Conservation (phyloP, 2,888 invertebrate species). For the Tridacna gigas region DNA sequence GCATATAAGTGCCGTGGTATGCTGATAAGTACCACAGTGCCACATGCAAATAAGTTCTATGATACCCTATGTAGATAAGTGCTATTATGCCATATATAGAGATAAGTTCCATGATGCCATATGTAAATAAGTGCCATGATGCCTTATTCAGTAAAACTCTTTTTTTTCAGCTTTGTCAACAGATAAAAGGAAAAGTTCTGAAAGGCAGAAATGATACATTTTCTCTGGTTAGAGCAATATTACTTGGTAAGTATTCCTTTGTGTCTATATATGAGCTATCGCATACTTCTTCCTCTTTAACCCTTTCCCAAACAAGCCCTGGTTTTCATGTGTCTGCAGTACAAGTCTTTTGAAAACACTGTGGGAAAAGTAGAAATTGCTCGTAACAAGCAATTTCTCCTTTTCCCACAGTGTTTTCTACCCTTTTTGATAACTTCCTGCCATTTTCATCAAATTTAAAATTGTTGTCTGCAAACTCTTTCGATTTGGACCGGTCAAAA, state of each 20-base stretch:
- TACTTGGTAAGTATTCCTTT: constrained; percentile 68
- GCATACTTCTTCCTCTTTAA: background rate
- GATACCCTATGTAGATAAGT: no score
- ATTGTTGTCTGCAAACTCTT: no score
- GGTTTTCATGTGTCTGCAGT: background rate
- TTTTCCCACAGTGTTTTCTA: background rate
- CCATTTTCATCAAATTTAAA: no score
- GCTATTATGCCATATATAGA: no score
- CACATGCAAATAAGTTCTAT: no score
- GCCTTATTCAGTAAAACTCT: no score
- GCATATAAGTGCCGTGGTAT: no score
- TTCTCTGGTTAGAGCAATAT: constrained; percentile 71
- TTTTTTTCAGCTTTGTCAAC: constrained; percentile 67
- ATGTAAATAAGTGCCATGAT: no score
- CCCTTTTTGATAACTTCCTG: no score
- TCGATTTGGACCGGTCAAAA: no score
- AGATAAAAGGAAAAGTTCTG: constrained; percentile 71
- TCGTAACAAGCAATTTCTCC: background rate
- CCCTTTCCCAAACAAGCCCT: background rate
- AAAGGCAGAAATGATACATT: constrained; percentile 75
- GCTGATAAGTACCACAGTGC: no score
- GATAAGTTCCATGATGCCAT: no score
- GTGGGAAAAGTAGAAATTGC: background rate
- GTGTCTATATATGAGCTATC: background rate
- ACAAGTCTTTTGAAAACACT: background rate